phyloP scores from a whole-genome alignment of 2,888 invertebrate genomes.

The Papilio demoleus region DNA sequence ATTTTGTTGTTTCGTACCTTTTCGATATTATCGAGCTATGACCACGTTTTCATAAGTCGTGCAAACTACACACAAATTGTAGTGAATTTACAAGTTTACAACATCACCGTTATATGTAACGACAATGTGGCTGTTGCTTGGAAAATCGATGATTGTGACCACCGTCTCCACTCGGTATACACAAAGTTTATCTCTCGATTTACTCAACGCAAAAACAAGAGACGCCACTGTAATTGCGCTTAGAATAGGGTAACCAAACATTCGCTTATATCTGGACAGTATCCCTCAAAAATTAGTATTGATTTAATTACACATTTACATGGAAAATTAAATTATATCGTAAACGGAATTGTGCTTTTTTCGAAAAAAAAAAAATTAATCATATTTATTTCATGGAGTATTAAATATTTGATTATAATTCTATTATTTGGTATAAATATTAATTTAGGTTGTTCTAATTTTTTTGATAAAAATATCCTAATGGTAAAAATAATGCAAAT shows the following conservation, averaged over 20 bases:
- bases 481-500: constrained; percentile 30
- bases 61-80: constrained; percentile 19
- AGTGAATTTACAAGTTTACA: constrained; percentile 33
- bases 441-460: neutral
- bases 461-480: neutral
- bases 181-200: constrained; percentile 56
- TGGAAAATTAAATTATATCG: neutral
- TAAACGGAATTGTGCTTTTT: neutral
- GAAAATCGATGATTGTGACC: constrained; percentile 38
- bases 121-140: constrained; percentile 34
- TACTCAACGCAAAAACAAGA: constrained; percentile 64
- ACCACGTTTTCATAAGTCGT: neutral
- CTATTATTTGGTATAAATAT: neutral
- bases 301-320: neutral
- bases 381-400: neutral
- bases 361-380: neutral
- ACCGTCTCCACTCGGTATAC: constrained; percentile 42
- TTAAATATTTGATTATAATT: neutral
- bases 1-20: no score
- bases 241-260: constrained; percentile 49
- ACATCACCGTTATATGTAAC: constrained; percentile 25
- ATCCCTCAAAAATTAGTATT: neutral
- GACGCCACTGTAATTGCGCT: constrained; percentile 66
- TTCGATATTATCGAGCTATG: no score
- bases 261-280: constrained; percentile 4